A percentile compares a stretch with the other conserved stretches of the same genome.
These are phyloP conservation scores for Cossypha heuglini DNA, from an alignment of 2,797 vertebrate species.

Conservation along the genomic window DNA sequence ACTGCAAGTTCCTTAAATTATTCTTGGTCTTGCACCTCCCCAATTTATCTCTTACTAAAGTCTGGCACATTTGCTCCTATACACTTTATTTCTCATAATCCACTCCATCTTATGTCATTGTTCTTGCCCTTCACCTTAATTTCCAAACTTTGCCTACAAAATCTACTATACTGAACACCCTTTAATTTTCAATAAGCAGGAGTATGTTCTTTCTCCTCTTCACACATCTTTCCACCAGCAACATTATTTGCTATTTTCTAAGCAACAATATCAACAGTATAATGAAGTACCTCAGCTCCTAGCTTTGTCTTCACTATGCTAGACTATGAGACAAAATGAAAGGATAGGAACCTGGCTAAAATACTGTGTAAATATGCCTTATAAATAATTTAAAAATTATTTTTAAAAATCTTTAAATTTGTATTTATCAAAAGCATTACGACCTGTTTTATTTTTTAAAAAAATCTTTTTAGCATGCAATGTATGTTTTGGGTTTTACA, in stretches of 20 bases:
- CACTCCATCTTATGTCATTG: neutral
- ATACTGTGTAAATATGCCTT: neutral
- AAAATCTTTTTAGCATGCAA: neutral
- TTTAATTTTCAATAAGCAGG: neutral
- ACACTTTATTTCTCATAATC: neutral
- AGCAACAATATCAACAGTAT: neutral
- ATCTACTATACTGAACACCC: neutral
- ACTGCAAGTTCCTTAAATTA: neutral
- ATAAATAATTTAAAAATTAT: neutral
- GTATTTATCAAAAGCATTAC: neutral
- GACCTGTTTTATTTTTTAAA: neutral
- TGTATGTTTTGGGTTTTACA: neutral
- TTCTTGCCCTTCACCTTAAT: neutral
- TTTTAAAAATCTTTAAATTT: neutral
- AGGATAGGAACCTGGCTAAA: neutral
- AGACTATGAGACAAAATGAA: neutral
- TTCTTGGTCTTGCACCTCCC: neutral
- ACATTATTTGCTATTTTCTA: neutral
- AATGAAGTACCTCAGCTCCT: neutral
- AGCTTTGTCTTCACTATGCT: neutral
- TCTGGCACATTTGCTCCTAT: neutral
- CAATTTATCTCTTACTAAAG: neutral
- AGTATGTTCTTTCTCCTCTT: neutral
- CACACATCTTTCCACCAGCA: neutral
- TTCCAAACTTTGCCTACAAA: neutral